Evolutionary conservation across 2,797 vertebrate species (phyloP), one percentile per base, ranked within the genome.

Genomic region (Lophotriccus pileatus): DNA sequence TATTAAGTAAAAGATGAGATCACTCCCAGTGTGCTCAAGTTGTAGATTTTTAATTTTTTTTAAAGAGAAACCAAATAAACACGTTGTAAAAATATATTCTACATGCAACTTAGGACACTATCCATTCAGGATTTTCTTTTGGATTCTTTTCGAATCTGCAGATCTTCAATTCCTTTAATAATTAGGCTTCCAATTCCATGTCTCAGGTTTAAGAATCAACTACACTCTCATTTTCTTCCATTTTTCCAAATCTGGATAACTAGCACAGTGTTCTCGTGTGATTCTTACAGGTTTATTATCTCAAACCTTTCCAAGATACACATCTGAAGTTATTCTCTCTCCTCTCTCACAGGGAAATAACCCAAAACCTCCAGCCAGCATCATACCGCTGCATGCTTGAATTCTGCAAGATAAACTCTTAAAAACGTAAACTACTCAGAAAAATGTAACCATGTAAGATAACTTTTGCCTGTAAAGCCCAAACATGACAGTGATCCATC

Each of bases 231-330:
- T 56, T 96, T 91, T 82, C 92, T 94, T 95, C 77, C 14, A 14
- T 80, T 91, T 91, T 95, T 72, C 68, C 53, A 93, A 70, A 75
- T 87, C 74, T 95, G 70, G 56, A 63, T 91, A 96, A 97, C 90
- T 92, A 96, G 60, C 37, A 74, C 12, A 6, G 52, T 46, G n/a
- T 47, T 96, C 84, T 97, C 89, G 70, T 66, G 34, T 34, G 78
- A 55, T 81, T 93, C 88, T 83, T 90, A 90, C 41, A 79, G 86
- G 85, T 95, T 95, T 94, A 93, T 81, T 36, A 88, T 15, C 78
- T 87, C 90, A 91, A 90, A 85, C 8, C 64, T 96, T 95, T 95
- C 93, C 93, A 94, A 91, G 67, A 94, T 46, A 94, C 44, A 95
- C 58, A 95, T 82, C 28, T 93, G 44, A 96, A 85, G 47, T 83